A percentile compares a stretch with the other conserved stretches of the same genome.
These are phyloP conservation scores for Thalassophryne amazonica DNA, from an alignment of 2,797 vertebrate species.

Conservation along the genomic window DNA sequence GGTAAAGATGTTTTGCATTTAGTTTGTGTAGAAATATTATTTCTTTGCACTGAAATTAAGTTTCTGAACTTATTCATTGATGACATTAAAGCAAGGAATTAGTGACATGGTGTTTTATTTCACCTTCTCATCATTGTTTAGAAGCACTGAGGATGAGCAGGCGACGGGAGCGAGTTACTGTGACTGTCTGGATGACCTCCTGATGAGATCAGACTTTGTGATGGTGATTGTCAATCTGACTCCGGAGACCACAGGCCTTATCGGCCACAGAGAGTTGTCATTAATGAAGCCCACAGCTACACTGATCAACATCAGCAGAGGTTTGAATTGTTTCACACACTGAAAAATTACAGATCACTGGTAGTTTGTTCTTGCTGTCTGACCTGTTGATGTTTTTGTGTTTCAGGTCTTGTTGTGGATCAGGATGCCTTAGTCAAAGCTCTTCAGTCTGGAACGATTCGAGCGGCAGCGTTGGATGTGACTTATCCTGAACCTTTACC, in stretches of 20 bases:
- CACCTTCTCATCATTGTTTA: conserved; percentile 26
- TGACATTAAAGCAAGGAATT: background rate
- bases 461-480: conserved; percentile 79
- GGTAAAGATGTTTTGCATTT: conserved; percentile 52
- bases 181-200: conserved; percentile 76
- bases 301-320: conserved; percentile 81
- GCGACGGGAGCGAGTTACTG: conserved; percentile 76
- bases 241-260: conserved; percentile 69
- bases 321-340: conserved; percentile 23
- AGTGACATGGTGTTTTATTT: background rate
- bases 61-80: background rate
- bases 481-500: conserved; percentile 64
- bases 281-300: conserved; percentile 80
- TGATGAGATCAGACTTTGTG: conserved; percentile 80
- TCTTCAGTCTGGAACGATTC: conserved; percentile 70
- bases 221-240: conserved; percentile 72
- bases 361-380: background rate
- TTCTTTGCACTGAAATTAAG: background rate
- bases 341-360: background rate
- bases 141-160: conserved; percentile 75
- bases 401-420: conserved; percentile 77
- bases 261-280: conserved; percentile 73
- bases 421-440: conserved; percentile 80
- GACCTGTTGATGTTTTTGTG: background rate
- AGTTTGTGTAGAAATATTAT: background rate